Percentiles rank a stretch among this genome's conserved stretches.
Conservation (phyloP, 2,888 invertebrate species). For the Drosophila parthenogenetica region DNA sequence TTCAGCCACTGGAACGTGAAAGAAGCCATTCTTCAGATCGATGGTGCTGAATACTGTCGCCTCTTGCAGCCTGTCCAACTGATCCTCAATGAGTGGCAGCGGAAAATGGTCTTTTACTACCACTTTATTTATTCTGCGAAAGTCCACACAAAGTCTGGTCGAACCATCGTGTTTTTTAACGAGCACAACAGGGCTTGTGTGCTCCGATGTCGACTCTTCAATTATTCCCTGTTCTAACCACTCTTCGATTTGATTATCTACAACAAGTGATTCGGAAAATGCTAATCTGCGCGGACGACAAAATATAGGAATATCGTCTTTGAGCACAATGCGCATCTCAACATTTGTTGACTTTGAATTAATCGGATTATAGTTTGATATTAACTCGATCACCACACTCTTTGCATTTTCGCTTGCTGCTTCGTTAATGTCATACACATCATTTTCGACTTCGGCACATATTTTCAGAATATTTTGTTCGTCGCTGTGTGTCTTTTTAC, state of each 20-base stretch:
- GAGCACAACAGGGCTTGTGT: constrained; percentile 1
- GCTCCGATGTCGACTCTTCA: constrained; percentile 6
- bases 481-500: not conserved
- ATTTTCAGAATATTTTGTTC: constrained; percentile 3
- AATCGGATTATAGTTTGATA: not conserved
- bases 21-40: not conserved
- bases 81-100: not conserved
- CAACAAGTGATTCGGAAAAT: no score
- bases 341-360: constrained; percentile 4
- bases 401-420: constrained; percentile 4
- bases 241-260: no score
- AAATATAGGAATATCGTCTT: no score
- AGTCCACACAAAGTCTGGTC: not conserved
- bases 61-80: not conserved
- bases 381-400: not conserved
- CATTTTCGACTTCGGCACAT: not conserved
- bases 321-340: constrained; percentile 2
- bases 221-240: not conserved
- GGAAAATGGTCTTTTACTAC: not conserved
- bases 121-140: not conserved
- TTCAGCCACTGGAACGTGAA: not conserved
- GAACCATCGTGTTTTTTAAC: not conserved
- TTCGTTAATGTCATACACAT: constrained; percentile 6
- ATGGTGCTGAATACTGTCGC: not conserved
- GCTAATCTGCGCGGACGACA: no score